Percentiles rank a stretch among this genome's conserved stretches.
These are phyloP conservation scores for Tychaedon coryphoeus DNA, from an alignment of 2,113 vertebrate genomes.

Conservation along the genomic window DNA sequence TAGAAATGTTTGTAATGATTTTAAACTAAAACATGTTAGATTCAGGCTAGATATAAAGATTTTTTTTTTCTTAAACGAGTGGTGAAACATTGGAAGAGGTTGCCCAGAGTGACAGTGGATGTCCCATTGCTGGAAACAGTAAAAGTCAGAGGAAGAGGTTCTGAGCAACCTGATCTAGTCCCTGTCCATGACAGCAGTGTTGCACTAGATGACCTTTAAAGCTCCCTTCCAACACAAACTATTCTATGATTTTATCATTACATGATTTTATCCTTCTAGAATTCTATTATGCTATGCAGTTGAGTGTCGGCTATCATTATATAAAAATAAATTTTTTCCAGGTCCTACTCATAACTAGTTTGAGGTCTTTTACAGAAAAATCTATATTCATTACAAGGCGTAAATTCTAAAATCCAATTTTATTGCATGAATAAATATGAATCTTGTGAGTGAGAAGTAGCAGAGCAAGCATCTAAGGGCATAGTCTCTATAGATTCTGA, in stretches of 20 bases:
- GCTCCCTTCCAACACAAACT: not conserved
- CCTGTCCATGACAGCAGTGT: not conserved
- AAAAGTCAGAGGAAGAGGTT: not conserved
- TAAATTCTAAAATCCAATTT: not conserved
- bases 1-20: not conserved
- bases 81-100: not conserved
- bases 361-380: not conserved
- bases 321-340: not conserved
- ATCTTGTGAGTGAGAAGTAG: fast-evolving
- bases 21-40: not conserved
- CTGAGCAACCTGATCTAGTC: not conserved
- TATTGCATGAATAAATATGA: not conserved
- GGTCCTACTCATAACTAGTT: not conserved
- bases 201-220: not conserved
- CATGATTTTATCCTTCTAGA: not conserved
- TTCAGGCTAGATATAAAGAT: not conserved
- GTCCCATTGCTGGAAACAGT: not conserved
- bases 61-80: not conserved
- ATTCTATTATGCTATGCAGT: not conserved
- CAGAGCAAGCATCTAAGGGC: not conserved
- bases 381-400: not conserved
- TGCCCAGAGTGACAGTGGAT: not conserved
- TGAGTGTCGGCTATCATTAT: not conserved
- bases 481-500: not conserved
- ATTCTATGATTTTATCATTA: not conserved